Percentiles rank a stretch among this genome's conserved stretches.
Evolutionary conservation across 2,888 invertebrate species (phyloP).

Genomic region (Amblyteles armatorius): DNA sequence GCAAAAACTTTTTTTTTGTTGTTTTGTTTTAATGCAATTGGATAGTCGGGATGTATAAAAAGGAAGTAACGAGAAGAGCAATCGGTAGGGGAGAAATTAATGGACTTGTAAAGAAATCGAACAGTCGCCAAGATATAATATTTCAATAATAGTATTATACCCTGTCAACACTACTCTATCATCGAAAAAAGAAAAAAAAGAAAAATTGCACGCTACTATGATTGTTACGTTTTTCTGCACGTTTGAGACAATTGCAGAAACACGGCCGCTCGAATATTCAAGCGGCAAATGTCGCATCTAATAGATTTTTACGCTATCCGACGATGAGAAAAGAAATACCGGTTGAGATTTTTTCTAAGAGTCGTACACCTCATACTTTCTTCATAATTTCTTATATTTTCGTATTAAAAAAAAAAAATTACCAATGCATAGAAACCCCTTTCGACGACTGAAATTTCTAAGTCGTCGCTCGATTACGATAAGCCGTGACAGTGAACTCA

Average conservation of each 20-base stretch:
- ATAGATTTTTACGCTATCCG: constrained; percentile 54
- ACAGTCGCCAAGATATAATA: constrained; percentile 13
- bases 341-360: constrained; percentile 51
- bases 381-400: constrained; percentile 33
- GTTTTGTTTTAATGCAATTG: constrained; percentile 32
- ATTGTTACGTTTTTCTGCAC: constrained; percentile 24
- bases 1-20: constrained; percentile 48
- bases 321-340: constrained; percentile 55
- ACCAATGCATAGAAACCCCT: not conserved
- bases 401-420: not conserved
- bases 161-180: constrained; percentile 29
- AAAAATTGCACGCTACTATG: constrained; percentile 21
- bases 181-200: not conserved
- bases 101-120: not conserved
- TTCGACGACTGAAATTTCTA: constrained; percentile 34
- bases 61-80: not conserved
- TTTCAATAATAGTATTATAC: constrained; percentile 29
- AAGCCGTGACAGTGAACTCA: constrained; percentile 29
- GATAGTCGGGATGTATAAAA: constrained; percentile 1
- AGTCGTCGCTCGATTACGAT: constrained; percentile 39
- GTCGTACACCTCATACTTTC: not conserved
- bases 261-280: constrained; percentile 5
- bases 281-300: constrained; percentile 3
- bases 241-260: constrained; percentile 10
- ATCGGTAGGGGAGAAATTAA: constrained; percentile 15